Evolutionary conservation across 1,140 invertebrate genomes (phyloP), one percentile per base, ranked within the genome.

Genomic region (Drosophila nikananu): DNA sequence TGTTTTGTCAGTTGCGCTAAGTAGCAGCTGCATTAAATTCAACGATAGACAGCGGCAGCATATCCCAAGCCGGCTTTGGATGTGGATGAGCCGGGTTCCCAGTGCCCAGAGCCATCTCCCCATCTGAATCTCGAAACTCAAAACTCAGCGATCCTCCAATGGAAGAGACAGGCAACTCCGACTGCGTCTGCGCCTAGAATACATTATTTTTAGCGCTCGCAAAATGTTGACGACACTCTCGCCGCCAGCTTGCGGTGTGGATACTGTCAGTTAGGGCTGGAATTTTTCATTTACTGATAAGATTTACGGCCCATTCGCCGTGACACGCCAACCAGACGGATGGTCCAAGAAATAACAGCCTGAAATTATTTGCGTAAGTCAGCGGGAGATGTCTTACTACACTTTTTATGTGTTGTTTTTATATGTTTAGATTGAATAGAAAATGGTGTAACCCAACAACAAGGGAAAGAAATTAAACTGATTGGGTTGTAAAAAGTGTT

Each of bases 1-100:
- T 81, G 83, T 87, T 87, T 83, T 89, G 83, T 89, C 80, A 87
- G 83, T 72, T 84, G 54, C 80, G 80, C 84, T 89, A 87, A 83
- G 83, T 87, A 87, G 83, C 52, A 83, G 84, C 80, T 44, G 81
- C 83, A 89, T 77, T 83, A 87, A 80, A 58, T 57, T 41, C 65
- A 54, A 19, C 60, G 60, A 86, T 77, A 86, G 46, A 76, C 23
- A 17, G 15, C 35, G 5, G 3, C 51, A 61, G 44, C 35, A 21
- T 17, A 49, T 58, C 44, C 46, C 71, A 57, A 51, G 73, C 41
- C 62, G 62, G 44, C 70, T 73, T 73, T 72, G 25, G 66, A 58
- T 59, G 62, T 72, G 25, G 66, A 58, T 59, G 62, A 39, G 68
- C 46, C n/a, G n/a, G 30, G 21, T 54, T 57, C 64, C 15, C 39